Conservation (phyloP, 2,888 invertebrate genomes). For the Cyaniris semiargus region DNA sequence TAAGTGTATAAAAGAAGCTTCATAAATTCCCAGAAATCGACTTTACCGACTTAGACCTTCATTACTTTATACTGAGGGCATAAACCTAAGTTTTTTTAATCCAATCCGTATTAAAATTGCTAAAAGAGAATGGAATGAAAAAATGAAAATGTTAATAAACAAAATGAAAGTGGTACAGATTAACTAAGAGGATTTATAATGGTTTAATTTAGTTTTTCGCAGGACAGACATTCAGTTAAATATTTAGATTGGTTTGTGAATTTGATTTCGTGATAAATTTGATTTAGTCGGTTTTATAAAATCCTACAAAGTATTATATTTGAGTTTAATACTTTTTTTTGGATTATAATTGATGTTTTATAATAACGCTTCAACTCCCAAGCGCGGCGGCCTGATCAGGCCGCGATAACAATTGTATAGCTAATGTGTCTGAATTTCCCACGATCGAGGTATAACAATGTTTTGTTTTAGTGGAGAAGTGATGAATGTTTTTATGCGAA, state of each 20-base stretch:
- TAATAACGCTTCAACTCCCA: too few relatives aligned
- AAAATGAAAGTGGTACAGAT: background rate
- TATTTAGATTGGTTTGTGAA: slow-evolving; percentile 24
- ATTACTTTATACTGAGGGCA: background rate
- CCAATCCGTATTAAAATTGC: background rate
- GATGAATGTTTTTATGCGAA: too few relatives aligned
- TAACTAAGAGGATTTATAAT: background rate
- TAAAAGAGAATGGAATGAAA: background rate
- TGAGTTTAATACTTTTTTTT: background rate
- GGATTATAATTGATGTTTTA: too few relatives aligned
- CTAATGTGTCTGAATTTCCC: too few relatives aligned
- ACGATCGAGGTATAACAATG: too few relatives aligned
- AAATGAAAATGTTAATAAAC: slow-evolving; percentile 5
- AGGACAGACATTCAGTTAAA: slow-evolving; percentile 18
- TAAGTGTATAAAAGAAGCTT: background rate
- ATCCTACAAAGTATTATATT: background rate
- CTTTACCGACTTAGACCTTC: background rate
- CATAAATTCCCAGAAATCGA: background rate
- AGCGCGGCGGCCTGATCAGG: too few relatives aligned
- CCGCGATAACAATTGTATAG: too few relatives aligned
- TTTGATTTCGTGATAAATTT: slow-evolving; percentile 1
- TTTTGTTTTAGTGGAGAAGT: too few relatives aligned
- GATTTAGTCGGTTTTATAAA: background rate
- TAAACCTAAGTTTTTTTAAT: background rate
- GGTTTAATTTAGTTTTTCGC: slow-evolving; percentile 21